Percentiles rank a stretch among this genome's conserved stretches.
Evolutionary conservation across 2,113 vertebrate species (phyloP).

Genomic region (Psittacula cyanocephala): DNA sequence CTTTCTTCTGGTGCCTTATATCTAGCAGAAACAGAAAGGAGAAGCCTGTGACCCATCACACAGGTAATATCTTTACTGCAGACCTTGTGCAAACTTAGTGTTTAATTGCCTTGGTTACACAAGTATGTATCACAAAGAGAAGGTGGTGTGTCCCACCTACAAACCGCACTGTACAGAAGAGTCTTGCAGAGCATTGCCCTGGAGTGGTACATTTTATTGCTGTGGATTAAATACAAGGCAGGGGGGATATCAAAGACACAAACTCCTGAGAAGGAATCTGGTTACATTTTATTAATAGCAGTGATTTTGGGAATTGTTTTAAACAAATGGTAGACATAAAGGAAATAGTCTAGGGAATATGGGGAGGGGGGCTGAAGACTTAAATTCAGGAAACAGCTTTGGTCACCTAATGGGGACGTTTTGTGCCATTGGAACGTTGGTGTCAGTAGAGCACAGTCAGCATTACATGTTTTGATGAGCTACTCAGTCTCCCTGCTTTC

Average conservation of each 20-base stretch:
- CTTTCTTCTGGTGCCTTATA: accelerated
- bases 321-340: not conserved
- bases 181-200: not conserved
- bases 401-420: not conserved
- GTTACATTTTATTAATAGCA: not conserved
- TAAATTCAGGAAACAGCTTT: not conserved
- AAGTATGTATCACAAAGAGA: too few species aligned
- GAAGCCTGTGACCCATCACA: accelerated
- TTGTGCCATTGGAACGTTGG: not conserved
- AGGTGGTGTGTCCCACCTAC: not conserved
- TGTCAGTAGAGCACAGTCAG: not conserved
- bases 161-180: not conserved
- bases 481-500: not conserved
- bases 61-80: not conserved
- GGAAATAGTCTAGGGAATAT: not conserved
- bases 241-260: not conserved
- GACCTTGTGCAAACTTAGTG: not conserved
- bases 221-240: not conserved
- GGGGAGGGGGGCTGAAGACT: not conserved
- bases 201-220: not conserved
- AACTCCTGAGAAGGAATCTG: not conserved
- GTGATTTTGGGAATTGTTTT: not conserved
- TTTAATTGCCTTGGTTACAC: not conserved
- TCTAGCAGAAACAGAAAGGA: not conserved
- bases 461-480: not conserved